Conservation (phyloP, 53 echinoderm and acorn worm species). For the Echinarachnius parma region DNA sequence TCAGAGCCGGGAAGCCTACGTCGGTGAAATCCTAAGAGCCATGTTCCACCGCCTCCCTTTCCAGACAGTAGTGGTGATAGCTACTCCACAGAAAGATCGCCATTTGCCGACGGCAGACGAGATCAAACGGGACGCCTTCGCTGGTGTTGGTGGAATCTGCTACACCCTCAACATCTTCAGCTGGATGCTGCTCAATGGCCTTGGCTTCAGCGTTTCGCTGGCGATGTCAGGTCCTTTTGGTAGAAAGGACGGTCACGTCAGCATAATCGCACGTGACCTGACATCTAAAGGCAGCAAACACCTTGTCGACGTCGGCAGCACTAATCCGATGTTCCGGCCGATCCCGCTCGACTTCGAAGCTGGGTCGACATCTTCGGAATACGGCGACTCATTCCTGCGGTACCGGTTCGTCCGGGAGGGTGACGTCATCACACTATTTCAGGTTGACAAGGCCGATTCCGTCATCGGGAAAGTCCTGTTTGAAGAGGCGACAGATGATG, state of each 20-base stretch:
- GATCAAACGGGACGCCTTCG: slow-evolving; percentile 24
- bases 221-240: slow-evolving; percentile 7
- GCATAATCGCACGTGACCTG: slow-evolving; percentile 9
- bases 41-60: slow-evolving; percentile 8
- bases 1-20: not conserved
- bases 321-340: slow-evolving; percentile 14
- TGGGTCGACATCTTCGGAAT: slow-evolving; percentile 13
- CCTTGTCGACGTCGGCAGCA: slow-evolving; percentile 23
- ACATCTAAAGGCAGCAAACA: slow-evolving; percentile 25
- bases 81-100: not conserved
- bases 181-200: slow-evolving; percentile 12
- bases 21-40: not conserved
- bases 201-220: slow-evolving; percentile 21
- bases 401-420: slow-evolving; percentile 28
- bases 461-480: not conserved
- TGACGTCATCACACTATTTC: slow-evolving; percentile 14
- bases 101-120: slow-evolving; percentile 19
- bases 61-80: not conserved
- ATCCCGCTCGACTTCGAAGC: slow-evolving; percentile 35
- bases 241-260: slow-evolving; percentile 2
- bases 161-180: slow-evolving; percentile 41
- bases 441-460: not conserved
- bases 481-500: too few species aligned
- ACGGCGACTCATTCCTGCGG: slow-evolving; percentile 35
- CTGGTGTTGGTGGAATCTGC: slow-evolving; percentile 31